Percentiles rank a stretch among this genome's conserved stretches.
Conservation (phyloP, 2,888 invertebrate genomes). For the Acleris sparsana region DNA sequence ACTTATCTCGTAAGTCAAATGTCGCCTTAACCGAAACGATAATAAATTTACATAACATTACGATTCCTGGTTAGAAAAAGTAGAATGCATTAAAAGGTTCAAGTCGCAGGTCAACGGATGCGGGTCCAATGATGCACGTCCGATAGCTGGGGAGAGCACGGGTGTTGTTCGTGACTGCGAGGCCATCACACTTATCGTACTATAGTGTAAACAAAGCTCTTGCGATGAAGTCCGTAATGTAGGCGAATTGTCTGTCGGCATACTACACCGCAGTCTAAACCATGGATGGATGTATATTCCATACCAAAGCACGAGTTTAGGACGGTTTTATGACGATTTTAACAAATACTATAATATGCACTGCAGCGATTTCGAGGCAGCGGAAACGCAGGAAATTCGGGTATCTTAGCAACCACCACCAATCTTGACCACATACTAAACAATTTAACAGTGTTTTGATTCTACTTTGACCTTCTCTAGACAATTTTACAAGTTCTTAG, state of each 20-base stretch:
- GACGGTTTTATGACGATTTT: neutral
- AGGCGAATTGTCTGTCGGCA: neutral
- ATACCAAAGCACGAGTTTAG: too few relatives aligned
- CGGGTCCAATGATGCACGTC: constrained; percentile 48
- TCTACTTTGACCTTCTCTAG: constrained; percentile 55
- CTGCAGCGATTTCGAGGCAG: constrained; percentile 1
- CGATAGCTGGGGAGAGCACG: constrained; percentile 53
- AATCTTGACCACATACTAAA: neutral
- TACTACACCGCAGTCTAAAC: neutral
- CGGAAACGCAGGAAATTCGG: constrained; percentile 25
- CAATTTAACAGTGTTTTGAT: constrained; percentile 33
- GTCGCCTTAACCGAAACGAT: constrained; percentile 33
- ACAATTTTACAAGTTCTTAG: constrained; percentile 38
- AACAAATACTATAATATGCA: neutral
- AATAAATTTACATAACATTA: neutral
- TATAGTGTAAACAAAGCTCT: constrained; percentile 51
- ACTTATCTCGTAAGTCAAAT: constrained; percentile 46
- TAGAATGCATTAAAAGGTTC: constrained; percentile 20
- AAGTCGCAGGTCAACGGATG: constrained; percentile 45
- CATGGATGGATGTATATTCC: too few relatives aligned
- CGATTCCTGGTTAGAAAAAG: neutral
- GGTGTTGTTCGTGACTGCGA: constrained; percentile 53
- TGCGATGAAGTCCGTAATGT: constrained; percentile 26
- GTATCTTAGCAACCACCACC: constrained; percentile 8
- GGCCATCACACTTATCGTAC: constrained; percentile 54